Evolutionary conservation across 1,140 invertebrate species (phyloP), one percentile per base, ranked within the genome.

Genomic region (Bombus affinis): DNA sequence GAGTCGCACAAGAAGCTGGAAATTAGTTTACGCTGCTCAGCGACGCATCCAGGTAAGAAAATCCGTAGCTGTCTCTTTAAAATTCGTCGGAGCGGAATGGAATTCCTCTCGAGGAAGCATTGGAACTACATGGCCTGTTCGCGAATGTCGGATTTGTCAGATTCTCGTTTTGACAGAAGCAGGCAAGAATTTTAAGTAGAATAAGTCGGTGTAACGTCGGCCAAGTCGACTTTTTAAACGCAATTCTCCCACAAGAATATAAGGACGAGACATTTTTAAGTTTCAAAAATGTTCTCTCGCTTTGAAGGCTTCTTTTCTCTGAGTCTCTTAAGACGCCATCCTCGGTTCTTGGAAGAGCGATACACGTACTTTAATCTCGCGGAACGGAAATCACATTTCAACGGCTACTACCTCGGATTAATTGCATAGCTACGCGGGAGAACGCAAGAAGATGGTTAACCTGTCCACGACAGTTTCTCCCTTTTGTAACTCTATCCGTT

Each of bases 21-120:
- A 89, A 90, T 90, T 90, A 88, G 89, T 90, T 90, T 89, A 89
- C 81, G 68, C 37, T 79, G 62, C 25, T 57, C 28, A 39, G 39
- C 57, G 81, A 32, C 32, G 59, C 47, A 22, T 57, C 5, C 25
- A n/a, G 44, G 72, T 70, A 73, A 66, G 81, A 47, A 87, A 83
- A 75, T 86, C 47, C 44, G 18, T 28, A 13, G 79, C 37, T 39
- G 86, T 66, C 87, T 86, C 28, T 68, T 83, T 89, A 81, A 89
- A 83, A 88, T 88, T 88, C 87, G 71, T 32, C 53, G 62, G 62
- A 47, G 62, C 37, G 47, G 47, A 70, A 75, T 71, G 22, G 62
- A 70, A 75, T 86, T 18, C 44, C 57, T 47, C 68, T 10, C 74
- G 53, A 9, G 35, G 13, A 35, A 59, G 35, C 57, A 15, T 22